Percentiles rank a stretch among this genome's conserved stretches.
phyloP scores from a whole-genome alignment of 2,797 vertebrate genomes.

The Leptatherina wallacei region DNA sequence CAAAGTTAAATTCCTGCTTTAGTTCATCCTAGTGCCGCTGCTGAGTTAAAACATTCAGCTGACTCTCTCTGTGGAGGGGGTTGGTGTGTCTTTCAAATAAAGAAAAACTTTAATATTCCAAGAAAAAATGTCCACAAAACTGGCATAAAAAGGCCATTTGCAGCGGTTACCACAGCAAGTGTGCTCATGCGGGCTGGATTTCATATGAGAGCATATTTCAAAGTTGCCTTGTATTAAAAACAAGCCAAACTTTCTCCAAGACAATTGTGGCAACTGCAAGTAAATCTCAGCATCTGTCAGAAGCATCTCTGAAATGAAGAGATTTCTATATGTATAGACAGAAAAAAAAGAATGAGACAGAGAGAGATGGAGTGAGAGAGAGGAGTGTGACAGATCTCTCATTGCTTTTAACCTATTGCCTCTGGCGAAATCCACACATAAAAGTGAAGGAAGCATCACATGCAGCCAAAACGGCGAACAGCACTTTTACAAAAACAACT shows the following conservation, averaged over 20 bases:
- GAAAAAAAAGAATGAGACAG: slow-evolving; percentile 34
- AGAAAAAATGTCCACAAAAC: neutral
- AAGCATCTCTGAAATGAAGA: slow-evolving; percentile 1
- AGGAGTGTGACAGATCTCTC: slow-evolving; percentile 64
- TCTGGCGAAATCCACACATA: slow-evolving; percentile 73
- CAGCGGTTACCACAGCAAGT: neutral
- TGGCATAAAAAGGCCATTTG: neutral
- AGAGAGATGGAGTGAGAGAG: slow-evolving; percentile 48
- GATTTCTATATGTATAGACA: slow-evolving; percentile 18
- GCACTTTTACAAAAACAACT: slow-evolving; percentile 75
- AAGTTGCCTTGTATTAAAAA: neutral
- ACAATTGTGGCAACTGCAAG: neutral
- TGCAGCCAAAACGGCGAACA: slow-evolving; percentile 40
- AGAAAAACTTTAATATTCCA: slow-evolving; percentile 4
- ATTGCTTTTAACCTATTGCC: slow-evolving; percentile 59
- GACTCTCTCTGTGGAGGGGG: neutral
- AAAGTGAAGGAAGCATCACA: slow-evolving; percentile 65
- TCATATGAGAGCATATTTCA: neutral
- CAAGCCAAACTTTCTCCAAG: neutral
- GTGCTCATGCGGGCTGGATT: neutral
- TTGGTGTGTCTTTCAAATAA: slow-evolving; percentile 8
- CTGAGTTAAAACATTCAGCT: neutral
- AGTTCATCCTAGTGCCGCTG: neutral
- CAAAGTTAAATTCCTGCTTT: slow-evolving; percentile 2
- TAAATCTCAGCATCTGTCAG: neutral